phyloP scores from a whole-genome alignment of 2,888 invertebrate genomes.

The Conomelus anceps region DNA sequence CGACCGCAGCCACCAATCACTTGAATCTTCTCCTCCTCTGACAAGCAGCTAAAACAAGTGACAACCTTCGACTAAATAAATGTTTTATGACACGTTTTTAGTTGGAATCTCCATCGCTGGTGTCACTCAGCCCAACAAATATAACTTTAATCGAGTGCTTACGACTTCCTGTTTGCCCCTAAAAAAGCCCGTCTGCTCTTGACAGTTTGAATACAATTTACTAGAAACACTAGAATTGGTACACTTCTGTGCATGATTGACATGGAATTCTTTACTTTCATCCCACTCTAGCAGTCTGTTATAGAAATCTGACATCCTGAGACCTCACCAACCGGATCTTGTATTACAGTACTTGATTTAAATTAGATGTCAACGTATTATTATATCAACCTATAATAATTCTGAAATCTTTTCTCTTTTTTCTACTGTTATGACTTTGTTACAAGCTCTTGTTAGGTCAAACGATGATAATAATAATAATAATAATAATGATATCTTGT shows the following conservation, averaged over 20 bases:
- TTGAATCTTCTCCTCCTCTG: background rate
- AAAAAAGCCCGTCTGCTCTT: background rate
- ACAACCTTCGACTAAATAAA: background rate
- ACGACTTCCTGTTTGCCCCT: background rate
- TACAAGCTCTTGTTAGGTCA: too few species aligned
- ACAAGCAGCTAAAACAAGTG: background rate
- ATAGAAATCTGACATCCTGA: too few species aligned
- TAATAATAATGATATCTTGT: too few species aligned
- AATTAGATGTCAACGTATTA: background rate
- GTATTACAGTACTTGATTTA: too few species aligned
- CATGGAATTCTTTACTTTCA: background rate
- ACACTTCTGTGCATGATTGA: too few species aligned
- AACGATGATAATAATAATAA: too few species aligned
- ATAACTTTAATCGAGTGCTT: background rate
- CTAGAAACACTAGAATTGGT: background rate
- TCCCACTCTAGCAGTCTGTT: too few species aligned
- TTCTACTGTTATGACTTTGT: background rate
- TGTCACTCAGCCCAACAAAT: background rate
- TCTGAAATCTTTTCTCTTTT: background rate
- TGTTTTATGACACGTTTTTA: background rate
- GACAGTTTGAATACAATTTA: background rate
- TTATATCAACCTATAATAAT: background rate
- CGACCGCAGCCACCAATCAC: too few species aligned
- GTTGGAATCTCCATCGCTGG: background rate
- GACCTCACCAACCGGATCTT: too few species aligned